phyloP scores from a whole-genome alignment of 2,113 vertebrate species.

The Kryptolebias marmoratus region DNA sequence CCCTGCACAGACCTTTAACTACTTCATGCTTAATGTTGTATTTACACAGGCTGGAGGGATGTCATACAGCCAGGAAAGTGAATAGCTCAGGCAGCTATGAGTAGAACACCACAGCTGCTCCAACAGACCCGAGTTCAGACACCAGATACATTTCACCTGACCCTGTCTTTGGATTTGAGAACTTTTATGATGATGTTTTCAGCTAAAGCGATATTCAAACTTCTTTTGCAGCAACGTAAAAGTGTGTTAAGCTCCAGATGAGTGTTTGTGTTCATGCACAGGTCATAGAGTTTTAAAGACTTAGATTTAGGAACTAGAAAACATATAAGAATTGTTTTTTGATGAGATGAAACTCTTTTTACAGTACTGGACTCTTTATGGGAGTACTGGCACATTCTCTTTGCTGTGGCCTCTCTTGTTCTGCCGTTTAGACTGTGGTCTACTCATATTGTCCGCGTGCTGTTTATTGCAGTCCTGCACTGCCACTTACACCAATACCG shows the following conservation, averaged over 20 bases:
- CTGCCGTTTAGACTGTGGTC: conserved; percentile 61
- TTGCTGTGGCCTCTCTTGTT: conserved; percentile 65
- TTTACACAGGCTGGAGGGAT: conserved; percentile 51
- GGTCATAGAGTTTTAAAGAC: conserved; percentile 19
- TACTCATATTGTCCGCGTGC: conserved; percentile 59
- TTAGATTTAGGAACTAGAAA: conserved; percentile 16
- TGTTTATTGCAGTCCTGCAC: conserved; percentile 69
- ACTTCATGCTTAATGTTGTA: conserved; percentile 62
- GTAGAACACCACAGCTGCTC: conserved; percentile 27
- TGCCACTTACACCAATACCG: conserved; percentile 60
- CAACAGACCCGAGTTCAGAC: conserved; percentile 34
- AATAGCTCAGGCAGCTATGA: conserved; percentile 59
- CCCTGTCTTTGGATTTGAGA: conserved; percentile 25
- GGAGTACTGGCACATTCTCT: conserved; percentile 40
- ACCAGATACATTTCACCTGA: conserved; percentile 43
- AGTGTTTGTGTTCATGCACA: conserved; percentile 14
- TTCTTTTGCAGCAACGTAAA: conserved; percentile 14
- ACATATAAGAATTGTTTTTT: conserved; percentile 26
- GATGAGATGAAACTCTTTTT: conserved; percentile 23
- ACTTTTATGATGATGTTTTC: conserved; percentile 36
- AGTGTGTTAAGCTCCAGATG: conserved; percentile 1
- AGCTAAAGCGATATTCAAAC: conserved; percentile 31
- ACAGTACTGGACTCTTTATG: conserved; percentile 14
- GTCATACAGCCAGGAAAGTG: conserved; percentile 30
- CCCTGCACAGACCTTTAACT: conserved; percentile 58